Conservation (phyloP, 2,797 vertebrate species). For the Lerista edwardsae region DNA sequence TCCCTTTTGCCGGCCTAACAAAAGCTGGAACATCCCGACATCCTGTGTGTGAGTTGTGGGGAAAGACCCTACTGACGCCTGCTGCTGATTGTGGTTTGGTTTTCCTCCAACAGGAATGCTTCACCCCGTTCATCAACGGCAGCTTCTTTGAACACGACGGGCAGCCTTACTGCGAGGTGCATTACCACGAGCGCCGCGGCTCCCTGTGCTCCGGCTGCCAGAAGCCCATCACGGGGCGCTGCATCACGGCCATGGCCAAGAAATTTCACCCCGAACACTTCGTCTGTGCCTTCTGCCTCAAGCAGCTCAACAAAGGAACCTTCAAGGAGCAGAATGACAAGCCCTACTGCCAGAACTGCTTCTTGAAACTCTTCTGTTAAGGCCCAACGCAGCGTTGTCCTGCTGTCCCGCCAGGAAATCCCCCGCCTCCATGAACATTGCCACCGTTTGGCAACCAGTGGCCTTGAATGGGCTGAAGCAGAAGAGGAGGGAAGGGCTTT, state of each 20-base stretch:
- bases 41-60: background rate
- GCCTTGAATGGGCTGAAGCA: constrained; percentile 30
- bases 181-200: constrained; percentile 95
- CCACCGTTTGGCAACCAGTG: constrained; percentile 64
- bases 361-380: constrained; percentile 97
- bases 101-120: constrained; percentile 87
- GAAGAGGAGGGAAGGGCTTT: background rate
- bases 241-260: constrained; percentile 97
- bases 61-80: too few relatives aligned
- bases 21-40: background rate
- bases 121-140: constrained; percentile 94
- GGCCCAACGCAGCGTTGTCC: constrained; percentile 49
- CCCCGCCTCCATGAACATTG: constrained; percentile 54
- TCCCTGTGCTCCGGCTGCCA: constrained; percentile 97
- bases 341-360: constrained; percentile 98
- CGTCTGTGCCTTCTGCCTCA: constrained; percentile 98
- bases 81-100: background rate
- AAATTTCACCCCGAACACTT: constrained; percentile 99
- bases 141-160: constrained; percentile 98
- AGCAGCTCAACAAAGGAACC: constrained; percentile 99
- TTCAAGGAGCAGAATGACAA: constrained; percentile 99
- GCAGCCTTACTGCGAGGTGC: constrained; percentile 98
- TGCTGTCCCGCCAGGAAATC: constrained; percentile 45
- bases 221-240: constrained; percentile 98
- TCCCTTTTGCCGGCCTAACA: background rate